Percentiles rank a stretch among this genome's conserved stretches.
Evolutionary conservation across 53 echinoderm and acorn worm species (phyloP).

Genomic region (Crossaster papposus): DNA sequence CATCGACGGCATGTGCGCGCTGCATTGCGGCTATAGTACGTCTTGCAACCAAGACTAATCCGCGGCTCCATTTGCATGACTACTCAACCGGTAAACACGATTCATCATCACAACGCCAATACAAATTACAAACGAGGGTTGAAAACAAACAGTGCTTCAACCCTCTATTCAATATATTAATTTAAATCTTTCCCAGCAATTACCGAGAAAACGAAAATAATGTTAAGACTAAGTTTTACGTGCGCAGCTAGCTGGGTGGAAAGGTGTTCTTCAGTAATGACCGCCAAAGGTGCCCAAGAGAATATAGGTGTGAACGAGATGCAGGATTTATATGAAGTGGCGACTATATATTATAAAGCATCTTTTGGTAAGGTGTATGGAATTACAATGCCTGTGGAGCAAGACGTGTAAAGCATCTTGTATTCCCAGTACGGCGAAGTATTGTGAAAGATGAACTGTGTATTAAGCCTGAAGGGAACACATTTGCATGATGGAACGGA

Average conservation of each 20-base stretch:
- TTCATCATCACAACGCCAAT: neutral
- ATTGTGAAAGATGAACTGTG: neutral
- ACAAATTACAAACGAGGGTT: too few relatives aligned
- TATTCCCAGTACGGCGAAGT: constrained; percentile 18
- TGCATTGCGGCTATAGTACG: too few relatives aligned
- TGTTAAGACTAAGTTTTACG: neutral
- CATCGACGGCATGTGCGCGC: too few relatives aligned
- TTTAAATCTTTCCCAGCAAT: neutral
- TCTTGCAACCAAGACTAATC: too few relatives aligned
- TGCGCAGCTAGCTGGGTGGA: neutral
- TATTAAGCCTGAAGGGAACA: neutral
- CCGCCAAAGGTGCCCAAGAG: neutral
- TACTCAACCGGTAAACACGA: constrained; percentile 1
- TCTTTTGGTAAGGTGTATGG: neutral
- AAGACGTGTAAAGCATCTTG: neutral
- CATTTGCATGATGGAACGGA: constrained; percentile 15
- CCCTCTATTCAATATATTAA: neutral
- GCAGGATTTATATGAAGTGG: too few relatives aligned
- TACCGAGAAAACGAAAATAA: neutral
- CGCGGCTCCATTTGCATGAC: neutral
- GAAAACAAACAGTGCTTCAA: neutral
- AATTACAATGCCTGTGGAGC: neutral
- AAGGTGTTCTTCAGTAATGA: neutral
- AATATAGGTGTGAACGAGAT: neutral
- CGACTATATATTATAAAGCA: neutral